Base-by-base conservation (phyloP, 2,797 vertebrate genomes). In the Glossophaga mutica region DNA sequence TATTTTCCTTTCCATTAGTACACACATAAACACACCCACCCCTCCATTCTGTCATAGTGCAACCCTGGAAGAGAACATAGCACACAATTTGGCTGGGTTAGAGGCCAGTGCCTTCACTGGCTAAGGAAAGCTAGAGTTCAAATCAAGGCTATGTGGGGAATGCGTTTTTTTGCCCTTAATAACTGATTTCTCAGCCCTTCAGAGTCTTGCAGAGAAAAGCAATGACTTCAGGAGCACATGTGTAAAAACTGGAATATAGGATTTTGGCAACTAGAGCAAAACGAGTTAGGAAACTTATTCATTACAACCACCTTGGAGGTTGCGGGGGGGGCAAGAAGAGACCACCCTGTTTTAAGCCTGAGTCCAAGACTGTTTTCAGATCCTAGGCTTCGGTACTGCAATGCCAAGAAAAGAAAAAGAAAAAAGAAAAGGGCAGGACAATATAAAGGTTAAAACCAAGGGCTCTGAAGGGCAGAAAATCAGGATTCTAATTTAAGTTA, bases 401-500 rank as follows among this genome's bases (percentile, higher is more conserved):
- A 92, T 11, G 44, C 19, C 59, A 3, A 14, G 12, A 62, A n/a
- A 32, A n/a, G 3, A 16, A 15, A 32, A 32, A 7, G 74, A 19
- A 19, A 52, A 52, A 32, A 26, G 11, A 77, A 52, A 48, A 68
- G 14, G 7, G 37, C 10, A 77, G 34, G 16, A 18, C 84, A 86
- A 46, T 14, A 92, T 14, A 88, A 87, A 96, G 50, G 79, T 89
- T 90, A 95, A 87, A 94, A 52, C 21, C 42, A 92, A 84, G 90
- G 84, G 50, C 86, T 91, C 70, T 76, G 59, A 52, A 93, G n/a
- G n/a, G 44, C 77, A 55, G 12, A 84, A 19, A 52, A 71, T 21
- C 34, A 44, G 67, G 29, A 18, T 82, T 57, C 32, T 67, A 42
- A 50, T 42, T 78, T n/a, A 78, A 39, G 32, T 50, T 22, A 70